A percentile compares a stretch with the other conserved stretches of the same genome.
These are phyloP conservation scores for Oryzias melastigma DNA, from an alignment of 2,113 vertebrate species.

Conservation along the genomic window DNA sequence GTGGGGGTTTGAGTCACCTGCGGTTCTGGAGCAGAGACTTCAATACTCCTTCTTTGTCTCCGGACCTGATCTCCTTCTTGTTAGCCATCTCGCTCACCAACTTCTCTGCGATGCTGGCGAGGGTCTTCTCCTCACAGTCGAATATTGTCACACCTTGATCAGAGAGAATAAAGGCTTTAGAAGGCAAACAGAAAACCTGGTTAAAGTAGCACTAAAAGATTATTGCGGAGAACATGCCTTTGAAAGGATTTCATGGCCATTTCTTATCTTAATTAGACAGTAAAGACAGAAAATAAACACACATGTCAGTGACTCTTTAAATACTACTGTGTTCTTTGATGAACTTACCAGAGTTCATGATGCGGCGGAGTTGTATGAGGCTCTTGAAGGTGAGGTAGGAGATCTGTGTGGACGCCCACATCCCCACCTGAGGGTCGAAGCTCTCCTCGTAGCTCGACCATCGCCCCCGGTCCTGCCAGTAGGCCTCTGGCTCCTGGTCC, in stretches of 20 bases:
- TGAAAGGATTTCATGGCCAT: not conserved
- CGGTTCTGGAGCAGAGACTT: conserved; percentile 81
- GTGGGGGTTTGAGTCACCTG: conserved; percentile 73
- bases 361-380: conserved; percentile 81
- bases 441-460: conserved; percentile 86
- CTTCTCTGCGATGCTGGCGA: conserved; percentile 76
- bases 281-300: too few species aligned
- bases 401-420: conserved; percentile 83
- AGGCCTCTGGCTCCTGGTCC: conserved; percentile 77
- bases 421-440: conserved; percentile 73
- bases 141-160: conserved; percentile 81
- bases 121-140: conserved; percentile 75
- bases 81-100: conserved; percentile 82
- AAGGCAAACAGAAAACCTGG: not conserved
- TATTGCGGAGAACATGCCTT: not conserved
- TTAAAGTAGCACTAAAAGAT: not conserved
- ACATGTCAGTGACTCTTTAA: too few species aligned
- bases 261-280: too few species aligned
- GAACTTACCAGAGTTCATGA: conserved; percentile 81
- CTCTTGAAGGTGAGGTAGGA: conserved; percentile 91
- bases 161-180: not conserved
- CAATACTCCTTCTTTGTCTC: conserved; percentile 75
- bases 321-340: too few species aligned
- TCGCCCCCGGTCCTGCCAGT: conserved; percentile 85
- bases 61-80: conserved; percentile 80